Evolutionary conservation across 35 echinoderm and acorn worm genomes (phyloP).

Genomic region (Ophioderma brevispina): DNA sequence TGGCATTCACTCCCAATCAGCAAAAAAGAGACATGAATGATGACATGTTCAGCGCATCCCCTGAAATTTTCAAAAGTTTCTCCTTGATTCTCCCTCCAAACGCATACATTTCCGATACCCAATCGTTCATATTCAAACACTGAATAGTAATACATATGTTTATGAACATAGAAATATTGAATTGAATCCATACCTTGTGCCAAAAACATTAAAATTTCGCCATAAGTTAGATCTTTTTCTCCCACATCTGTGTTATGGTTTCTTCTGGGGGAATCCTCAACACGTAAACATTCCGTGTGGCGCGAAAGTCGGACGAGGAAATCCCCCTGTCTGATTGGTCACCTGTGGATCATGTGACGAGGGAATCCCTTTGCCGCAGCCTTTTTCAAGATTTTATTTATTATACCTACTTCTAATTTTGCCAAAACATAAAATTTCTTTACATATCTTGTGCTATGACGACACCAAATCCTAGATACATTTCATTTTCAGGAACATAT

Average conservation of each 20-base stretch:
- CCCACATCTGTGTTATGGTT: not conserved
- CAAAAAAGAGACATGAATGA: too few species aligned
- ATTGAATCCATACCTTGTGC: not conserved
- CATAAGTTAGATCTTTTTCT: not conserved
- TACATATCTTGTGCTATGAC: not conserved
- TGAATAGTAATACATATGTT: too few species aligned
- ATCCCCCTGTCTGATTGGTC: slow-evolving; percentile 43
- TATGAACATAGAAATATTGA: not conserved
- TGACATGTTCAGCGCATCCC: too few species aligned
- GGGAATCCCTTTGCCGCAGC: slow-evolving; percentile 13
- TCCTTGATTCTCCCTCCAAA: too few species aligned
- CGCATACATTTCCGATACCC: too few species aligned
- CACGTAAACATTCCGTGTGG: slow-evolving; percentile 1
- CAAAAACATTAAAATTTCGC: not conserved
- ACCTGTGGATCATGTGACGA: slow-evolving; percentile 39
- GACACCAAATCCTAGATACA: not conserved
- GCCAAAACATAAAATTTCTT: not conserved
- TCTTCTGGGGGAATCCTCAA: not conserved
- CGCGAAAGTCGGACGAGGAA: slow-evolving; percentile 39
- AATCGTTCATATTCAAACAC: too few species aligned
- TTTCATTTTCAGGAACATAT: not conserved
- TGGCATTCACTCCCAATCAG: too few species aligned
- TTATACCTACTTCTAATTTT: not conserved
- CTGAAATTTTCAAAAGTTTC: too few species aligned
- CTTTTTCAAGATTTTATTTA: not conserved